Percentiles rank a stretch among this genome's conserved stretches.
phyloP scores from a whole-genome alignment of 2,888 invertebrate genomes.

The Nemurella pictetii region DNA sequence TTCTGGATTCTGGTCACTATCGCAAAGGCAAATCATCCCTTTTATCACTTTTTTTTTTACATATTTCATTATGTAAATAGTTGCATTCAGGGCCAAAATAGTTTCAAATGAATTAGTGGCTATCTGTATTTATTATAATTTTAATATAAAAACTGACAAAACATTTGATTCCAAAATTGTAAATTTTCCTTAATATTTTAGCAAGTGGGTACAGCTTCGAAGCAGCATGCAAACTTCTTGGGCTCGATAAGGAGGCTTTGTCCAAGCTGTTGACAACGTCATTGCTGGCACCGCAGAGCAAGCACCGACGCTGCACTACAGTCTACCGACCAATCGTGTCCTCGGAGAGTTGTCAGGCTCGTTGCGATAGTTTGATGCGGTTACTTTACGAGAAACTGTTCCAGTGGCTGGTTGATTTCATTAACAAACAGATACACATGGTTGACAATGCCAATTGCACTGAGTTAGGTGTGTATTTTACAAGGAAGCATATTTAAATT shows the following conservation, averaged over 20 bases:
- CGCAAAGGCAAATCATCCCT: no score
- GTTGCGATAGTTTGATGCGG: constrained; percentile 52
- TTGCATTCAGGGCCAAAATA: no score
- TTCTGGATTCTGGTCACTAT: no score
- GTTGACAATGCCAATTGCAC: neutral
- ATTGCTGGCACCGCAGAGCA: constrained; percentile 47
- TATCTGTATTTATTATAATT: no score
- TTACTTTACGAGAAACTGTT: constrained; percentile 52
- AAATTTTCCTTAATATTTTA: no score
- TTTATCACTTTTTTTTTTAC: no score
- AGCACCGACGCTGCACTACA: constrained; percentile 45
- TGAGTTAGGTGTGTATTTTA: neutral
- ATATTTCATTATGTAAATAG: no score
- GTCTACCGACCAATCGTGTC: constrained; percentile 49
- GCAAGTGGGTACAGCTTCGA: constrained; percentile 47
- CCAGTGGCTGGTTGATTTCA: constrained; percentile 48
- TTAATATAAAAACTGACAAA: no score
- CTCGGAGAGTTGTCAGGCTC: constrained; percentile 50
- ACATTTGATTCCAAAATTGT: no score
- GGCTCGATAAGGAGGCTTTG: constrained; percentile 44
- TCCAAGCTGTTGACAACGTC: constrained; percentile 47
- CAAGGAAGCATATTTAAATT: no score
- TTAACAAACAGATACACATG: constrained; percentile 37
- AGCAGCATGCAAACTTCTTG: constrained; percentile 45
- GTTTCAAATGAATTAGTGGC: no score